Percentiles rank a stretch among this genome's conserved stretches.
Conservation (phyloP, 2,113 vertebrate genomes). For the Podarcis cretensis region DNA sequence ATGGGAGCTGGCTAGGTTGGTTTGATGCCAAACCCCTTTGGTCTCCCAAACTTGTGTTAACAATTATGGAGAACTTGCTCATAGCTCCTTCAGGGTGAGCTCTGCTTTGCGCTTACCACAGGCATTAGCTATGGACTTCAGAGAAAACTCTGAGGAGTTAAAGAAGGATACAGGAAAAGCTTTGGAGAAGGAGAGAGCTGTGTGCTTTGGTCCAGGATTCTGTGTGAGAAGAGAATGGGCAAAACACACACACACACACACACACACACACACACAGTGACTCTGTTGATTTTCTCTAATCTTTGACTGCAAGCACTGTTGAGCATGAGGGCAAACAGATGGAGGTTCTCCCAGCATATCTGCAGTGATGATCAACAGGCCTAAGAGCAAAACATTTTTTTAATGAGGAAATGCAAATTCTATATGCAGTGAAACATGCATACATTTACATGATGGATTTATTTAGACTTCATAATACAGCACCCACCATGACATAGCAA, state of each 20-base stretch:
- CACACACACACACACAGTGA: not conserved
- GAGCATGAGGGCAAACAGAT: not conserved
- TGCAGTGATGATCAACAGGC: not conserved
- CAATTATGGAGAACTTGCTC: slow-evolving; percentile 12
- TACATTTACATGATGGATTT: not conserved
- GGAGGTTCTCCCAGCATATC: not conserved
- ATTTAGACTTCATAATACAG: not conserved
- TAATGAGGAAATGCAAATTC: slow-evolving; percentile 7
- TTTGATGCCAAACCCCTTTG: slow-evolving; percentile 30
- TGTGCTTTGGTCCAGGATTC: not conserved
- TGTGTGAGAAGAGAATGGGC: not conserved
- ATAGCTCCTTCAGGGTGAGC: slow-evolving; percentile 12
- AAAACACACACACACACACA: not conserved
- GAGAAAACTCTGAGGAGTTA: not conserved
- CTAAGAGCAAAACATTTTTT: not conserved
- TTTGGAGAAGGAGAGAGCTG: not conserved
- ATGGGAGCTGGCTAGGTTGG: slow-evolving; percentile 3
- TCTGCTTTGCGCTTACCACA: slow-evolving; percentile 20
- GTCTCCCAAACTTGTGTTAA: slow-evolving; percentile 29
- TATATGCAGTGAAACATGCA: slow-evolving; percentile 7
- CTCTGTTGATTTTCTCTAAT: not conserved
- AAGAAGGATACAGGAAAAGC: not conserved
- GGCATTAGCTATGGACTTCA: slow-evolving; percentile 20
- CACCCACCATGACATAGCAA: not conserved
- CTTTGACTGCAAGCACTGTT: not conserved